Base-by-base conservation (phyloP, 2,113 vertebrate species). In the Vulpes vulpes region DNA sequence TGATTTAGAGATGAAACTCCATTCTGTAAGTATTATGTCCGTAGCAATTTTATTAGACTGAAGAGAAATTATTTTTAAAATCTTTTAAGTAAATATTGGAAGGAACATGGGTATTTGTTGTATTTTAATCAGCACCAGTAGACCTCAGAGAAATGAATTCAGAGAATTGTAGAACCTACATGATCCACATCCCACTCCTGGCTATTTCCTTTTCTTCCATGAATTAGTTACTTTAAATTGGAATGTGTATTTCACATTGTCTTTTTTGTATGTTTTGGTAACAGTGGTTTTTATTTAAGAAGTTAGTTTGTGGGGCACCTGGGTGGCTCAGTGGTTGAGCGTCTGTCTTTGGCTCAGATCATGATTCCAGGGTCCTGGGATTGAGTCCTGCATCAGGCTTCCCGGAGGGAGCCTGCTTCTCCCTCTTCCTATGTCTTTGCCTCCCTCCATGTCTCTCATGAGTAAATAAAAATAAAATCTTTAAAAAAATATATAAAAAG, bases 161-260 rank as follows among this genome's bases (percentile, higher is more conserved):
- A 93, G 49, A 81, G 65, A 85, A 67, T 69, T 89, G 15, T 14
- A 92, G 22, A 94, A 55, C 35, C 87, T 12, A 3, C 79, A 67
- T 95, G 79, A 49, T 93, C 20, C 3, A 9, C n/a, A 85, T 14
- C 17, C 10, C 64, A 12, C 1, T 73, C 25, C 90, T 96, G 53
- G 59, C 32, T 80, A 12, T 35, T 95, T 89, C n/a, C 22, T 92
- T 78, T 3, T 67, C 23, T 79, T 79, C 76, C 30, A 60, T 91
- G 49, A 88, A 86, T 95, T 19, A 67, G 9, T 85, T 95, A 64
- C 49, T 94, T 93, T 95, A 89, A 89, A 84, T 97, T 87, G 23
- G 16, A 96, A 49, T 89, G 38, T 59, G 15, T 81, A 27, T n/a
- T 95, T 91, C 11, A 23, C 51, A 83, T 73, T 87, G 17, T 43